Evolutionary conservation across 1,140 invertebrate species (phyloP), one percentile per base, ranked within the genome.

Genomic region (Thereuonema tuberculata): DNA sequence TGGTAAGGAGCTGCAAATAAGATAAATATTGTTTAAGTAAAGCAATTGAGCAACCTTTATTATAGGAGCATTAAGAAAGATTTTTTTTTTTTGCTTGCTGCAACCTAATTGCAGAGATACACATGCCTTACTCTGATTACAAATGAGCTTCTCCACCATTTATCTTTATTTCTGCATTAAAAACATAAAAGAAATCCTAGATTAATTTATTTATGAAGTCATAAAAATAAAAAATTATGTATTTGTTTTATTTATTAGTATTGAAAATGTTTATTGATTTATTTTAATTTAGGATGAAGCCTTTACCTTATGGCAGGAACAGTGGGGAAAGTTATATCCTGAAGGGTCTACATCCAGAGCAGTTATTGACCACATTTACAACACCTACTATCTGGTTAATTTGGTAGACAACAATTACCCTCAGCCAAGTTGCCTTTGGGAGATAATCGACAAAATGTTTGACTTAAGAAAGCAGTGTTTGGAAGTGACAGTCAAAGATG

Each of bases 401-500:
- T 67, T 82, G 14, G 80, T 82, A 15, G 81, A 82, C 67, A 82
- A 82, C 68, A 79, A 82, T 57, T 82, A 71, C 67, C 76, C 76
- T 0, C 75, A 78, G 60, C 74, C 77, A n/a, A 69, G 64, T 23
- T 73, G 71, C 60, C 65, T 76, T 2, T 76, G 74, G 73, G 66
- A 73, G 56, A 60, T 75, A 5, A 53, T 76, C 12, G 69, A 73
- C 12, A 65, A 66, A 26, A 72, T 74, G 68, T 70, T 73, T 49
- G 56, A 50, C n/a, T n/a, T n/a, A n/a, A n/a, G n/a, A n/a, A n/a
- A n/a, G n/a, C n/a, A n/a, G n/a, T 12, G 37, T 43, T n/a, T 43
- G 37, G n/a, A 43, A n/a, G n/a, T n/a, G n/a, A n/a, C n/a, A n/a
- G n/a, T n/a, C n/a, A n/a, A n/a, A n/a, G n/a, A n/a, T n/a, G n/a